Percentiles rank a stretch among this genome's conserved stretches.
Conservation (phyloP, 2,888 invertebrate species). For the Tetragonula carbonaria region DNA sequence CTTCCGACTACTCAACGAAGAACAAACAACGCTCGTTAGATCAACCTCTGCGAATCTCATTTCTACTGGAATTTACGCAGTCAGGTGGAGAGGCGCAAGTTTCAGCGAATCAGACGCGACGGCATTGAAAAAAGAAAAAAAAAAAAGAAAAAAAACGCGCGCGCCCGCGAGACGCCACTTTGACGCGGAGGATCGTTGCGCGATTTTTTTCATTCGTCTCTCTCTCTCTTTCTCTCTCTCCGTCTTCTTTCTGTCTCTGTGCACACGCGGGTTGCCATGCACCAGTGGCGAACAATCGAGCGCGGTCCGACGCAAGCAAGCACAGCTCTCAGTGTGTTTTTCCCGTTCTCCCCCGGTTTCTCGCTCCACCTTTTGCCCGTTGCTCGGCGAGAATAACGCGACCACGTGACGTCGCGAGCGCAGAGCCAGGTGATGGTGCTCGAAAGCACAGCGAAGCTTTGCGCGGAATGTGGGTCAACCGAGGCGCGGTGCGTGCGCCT, state of each 20-base stretch:
- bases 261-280: slow-evolving; percentile 8
- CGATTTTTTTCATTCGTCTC: slow-evolving; percentile 11
- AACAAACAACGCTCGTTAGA: not conserved
- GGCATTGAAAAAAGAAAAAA: not conserved
- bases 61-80: not conserved
- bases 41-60: not conserved
- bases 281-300: slow-evolving; percentile 46
- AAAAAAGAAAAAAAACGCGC: not conserved
- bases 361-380: slow-evolving; percentile 4
- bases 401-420: slow-evolving; percentile 49
- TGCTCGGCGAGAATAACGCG: slow-evolving; percentile 13
- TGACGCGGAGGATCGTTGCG: not conserved
- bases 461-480: slow-evolving; percentile 63
- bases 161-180: slow-evolving; percentile 1
- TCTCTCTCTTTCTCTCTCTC: not conserved
- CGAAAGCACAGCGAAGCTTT: slow-evolving; percentile 50
- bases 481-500: slow-evolving; percentile 58
- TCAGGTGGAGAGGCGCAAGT: not conserved
- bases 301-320: slow-evolving; percentile 23
- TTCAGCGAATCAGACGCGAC: not conserved
- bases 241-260: not conserved
- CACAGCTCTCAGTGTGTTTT: too few relatives aligned
- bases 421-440: slow-evolving; percentile 62
- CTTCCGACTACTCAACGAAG: not conserved
- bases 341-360: slow-evolving; percentile 22